Percentiles rank a stretch among this genome's conserved stretches.
Evolutionary conservation across 2,888 invertebrate species (phyloP).

Genomic region (Epirrhoe tristata): DNA sequence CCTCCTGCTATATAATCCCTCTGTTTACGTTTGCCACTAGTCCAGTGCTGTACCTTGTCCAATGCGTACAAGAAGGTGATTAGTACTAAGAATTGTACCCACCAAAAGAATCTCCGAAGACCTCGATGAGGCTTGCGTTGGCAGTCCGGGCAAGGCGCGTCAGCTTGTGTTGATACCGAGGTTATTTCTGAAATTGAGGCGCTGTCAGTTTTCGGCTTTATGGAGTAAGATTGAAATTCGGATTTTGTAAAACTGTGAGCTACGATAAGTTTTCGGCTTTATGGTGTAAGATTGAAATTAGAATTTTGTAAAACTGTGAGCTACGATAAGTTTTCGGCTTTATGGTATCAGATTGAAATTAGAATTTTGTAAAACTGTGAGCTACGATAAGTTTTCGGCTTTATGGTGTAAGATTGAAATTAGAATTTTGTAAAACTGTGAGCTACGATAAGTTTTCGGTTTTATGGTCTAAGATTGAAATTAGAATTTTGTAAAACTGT

Average conservation of each 20-base stretch:
- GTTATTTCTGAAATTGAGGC: constrained; percentile 56
- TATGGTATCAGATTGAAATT: too few relatives aligned
- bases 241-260: not conserved
- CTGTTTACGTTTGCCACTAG: not conserved
- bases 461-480: too few relatives aligned
- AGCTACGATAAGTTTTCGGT: too few relatives aligned
- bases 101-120: constrained; percentile 70
- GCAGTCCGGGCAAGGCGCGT: constrained; percentile 66
- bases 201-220: constrained; percentile 8
- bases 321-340: too few relatives aligned
- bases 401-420: too few relatives aligned
- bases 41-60: constrained; percentile 1
- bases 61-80: constrained; percentile 6
- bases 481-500: too few relatives aligned
- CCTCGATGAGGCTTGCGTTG: constrained; percentile 55
- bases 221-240: not conserved
- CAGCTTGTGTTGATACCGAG: constrained; percentile 66
- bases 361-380: too few relatives aligned
- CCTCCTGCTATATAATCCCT: not conserved
- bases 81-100: constrained; percentile 42
- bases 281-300: too few relatives aligned
- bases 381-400: too few relatives aligned
- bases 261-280: too few relatives aligned
- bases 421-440: not conserved
- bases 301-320: too few relatives aligned